Evolutionary conservation across 64 coral and sea anemone species (phyloP), one percentile per base, ranked within the genome.

Genomic region (Pachyseris speciosa): DNA sequence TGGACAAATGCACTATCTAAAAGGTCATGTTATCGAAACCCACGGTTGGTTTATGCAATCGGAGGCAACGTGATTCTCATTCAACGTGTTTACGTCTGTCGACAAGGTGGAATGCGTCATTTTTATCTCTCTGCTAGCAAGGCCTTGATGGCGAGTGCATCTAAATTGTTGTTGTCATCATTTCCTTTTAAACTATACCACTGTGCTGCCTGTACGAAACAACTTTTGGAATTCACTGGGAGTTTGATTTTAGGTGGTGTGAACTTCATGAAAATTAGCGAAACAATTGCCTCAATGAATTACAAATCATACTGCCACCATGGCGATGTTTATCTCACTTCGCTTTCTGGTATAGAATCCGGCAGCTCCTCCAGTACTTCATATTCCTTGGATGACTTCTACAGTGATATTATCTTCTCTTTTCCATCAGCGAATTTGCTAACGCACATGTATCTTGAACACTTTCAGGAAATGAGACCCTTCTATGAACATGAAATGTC

Each of bases 371-470:
- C 37, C 13, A 29, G 13, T 8, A 67, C 64, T 67, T 1, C 6
- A 67, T 67, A 25, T 67, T 67, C 28, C 64, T 67, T 67, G 64
- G 83, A 77, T 19, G 20, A 11, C 9, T 92, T 92, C 38, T 40
- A 86, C 24, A 9, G 44, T 22, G 29, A 83, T 55, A 19, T 19
- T 7, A 53, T 87, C 7, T 81, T 31, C 72, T 78, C 72, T 20
- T 80, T 71, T 49, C 91, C 91, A 52, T 68, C 84, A 29, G 81
- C 87, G 32, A 60, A 88, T 30, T 48, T 68, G 36, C 64, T 94
- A 51, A 88, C 81, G 84, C 15, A 88, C 7, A 58, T 94, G 16
- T 88, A 88, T 67, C 65, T 94, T 3, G 20, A 59, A 12, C 17
- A 88, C n/a, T 94, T 87, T 67, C 31, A 80, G 58, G 27, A 47